Percentiles rank a stretch among this genome's conserved stretches.
Conservation (phyloP, 2,113 vertebrate genomes). For the Peromyscus polionotus region DNA sequence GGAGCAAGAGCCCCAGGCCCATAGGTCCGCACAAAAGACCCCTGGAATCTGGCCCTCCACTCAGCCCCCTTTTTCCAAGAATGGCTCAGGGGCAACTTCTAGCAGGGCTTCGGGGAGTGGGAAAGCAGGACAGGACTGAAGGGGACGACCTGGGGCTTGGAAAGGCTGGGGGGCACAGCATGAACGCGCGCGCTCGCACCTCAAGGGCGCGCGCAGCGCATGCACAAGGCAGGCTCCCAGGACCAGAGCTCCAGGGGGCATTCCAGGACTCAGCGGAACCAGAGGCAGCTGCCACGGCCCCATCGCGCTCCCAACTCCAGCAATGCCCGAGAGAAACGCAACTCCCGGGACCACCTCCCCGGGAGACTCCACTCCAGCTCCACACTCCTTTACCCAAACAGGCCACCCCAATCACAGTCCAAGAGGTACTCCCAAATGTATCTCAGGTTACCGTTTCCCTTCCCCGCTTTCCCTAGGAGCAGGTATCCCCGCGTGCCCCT, state of each 20-base stretch:
- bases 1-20: slow-evolving; percentile 48
- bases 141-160: neutral
- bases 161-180: neutral
- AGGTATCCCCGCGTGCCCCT: neutral
- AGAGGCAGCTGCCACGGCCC: neutral
- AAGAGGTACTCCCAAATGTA: neutral
- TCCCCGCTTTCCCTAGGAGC: neutral
- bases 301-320: slow-evolving; percentile 52
- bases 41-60: slow-evolving; percentile 49
- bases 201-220: slow-evolving; percentile 62
- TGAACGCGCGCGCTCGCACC: neutral
- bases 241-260: slow-evolving; percentile 77
- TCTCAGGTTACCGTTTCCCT: neutral
- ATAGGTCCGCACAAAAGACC: slow-evolving; percentile 73
- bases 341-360: slow-evolving; percentile 40
- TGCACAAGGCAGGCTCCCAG: slow-evolving; percentile 12
- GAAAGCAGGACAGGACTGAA: neutral
- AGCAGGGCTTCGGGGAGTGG: neutral
- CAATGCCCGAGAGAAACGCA: neutral
- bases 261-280: slow-evolving; percentile 70
- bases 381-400: neutral
- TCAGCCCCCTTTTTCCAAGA: neutral
- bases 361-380: neutral
- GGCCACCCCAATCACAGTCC: neutral
- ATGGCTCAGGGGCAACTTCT: slow-evolving; percentile 57